Base-by-base conservation (phyloP, 2,797 vertebrate species). In the Acestrorhynchus altus region DNA sequence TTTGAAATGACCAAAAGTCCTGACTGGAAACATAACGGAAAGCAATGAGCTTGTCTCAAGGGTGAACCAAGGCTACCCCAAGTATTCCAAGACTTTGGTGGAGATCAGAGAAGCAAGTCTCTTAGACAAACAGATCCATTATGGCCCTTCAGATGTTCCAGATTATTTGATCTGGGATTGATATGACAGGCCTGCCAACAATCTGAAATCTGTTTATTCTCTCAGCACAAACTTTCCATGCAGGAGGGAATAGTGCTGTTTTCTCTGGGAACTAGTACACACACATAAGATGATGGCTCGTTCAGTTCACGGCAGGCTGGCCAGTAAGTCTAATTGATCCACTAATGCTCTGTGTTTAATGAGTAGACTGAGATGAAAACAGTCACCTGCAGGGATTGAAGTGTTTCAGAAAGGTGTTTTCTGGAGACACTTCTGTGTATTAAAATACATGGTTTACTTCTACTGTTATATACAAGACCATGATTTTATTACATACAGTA, bases 1-100 rank as follows among this genome's bases (percentile, higher is more conserved):
- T 51, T 65, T 20, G 65, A 49, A 13, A 26, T 51, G 46, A 31
- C 44, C 51, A 20, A 56, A 66, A 73, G 69, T 81, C 47, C 52
- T 73, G 28, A 51, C 64, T 56, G 15, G 26, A 66, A 52, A 66
- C 39, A 66, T 31, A 72, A 44, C 63, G 46, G 46, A 77, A 73
- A 72, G 13, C 54, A 72, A 56, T 42, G 28, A 12, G 46, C 16
- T 47, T 68, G 70, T 74, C 63, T 60, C 22, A 42, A 49, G 35
- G 46, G 16, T 54, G 35, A 70, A 46, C 13, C 54, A 64, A 46
- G n/a, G n/a, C 22, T 60, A 15, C 39, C n/a, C 39, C 20, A 42
- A 31, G 35, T 47, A 42, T 81, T 57, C 59, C 47, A 54, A 31
- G 24, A 57, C 44, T 63, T 64, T 22, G 9, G 18, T 10, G 2